Conservation (phyloP, 2,888 invertebrate species). For the Deroplatys truncata region DNA sequence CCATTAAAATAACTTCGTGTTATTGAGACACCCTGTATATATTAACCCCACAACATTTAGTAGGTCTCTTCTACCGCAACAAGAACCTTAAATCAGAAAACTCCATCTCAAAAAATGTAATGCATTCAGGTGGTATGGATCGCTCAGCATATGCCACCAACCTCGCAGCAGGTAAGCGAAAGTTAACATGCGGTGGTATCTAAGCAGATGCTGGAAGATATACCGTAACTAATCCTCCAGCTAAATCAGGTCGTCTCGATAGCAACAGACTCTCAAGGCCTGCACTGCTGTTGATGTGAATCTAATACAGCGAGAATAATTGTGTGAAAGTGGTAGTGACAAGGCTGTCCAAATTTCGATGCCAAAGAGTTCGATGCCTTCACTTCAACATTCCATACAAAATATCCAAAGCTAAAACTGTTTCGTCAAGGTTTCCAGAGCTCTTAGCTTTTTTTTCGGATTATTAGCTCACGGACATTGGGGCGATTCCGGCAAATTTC, state of each 20-base stretch:
- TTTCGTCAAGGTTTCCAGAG: not conserved
- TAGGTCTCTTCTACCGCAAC: too few relatives aligned
- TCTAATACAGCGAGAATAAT: not conserved
- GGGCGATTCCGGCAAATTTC: not conserved
- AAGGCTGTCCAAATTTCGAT: not conserved
- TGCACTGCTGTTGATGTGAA: not conserved
- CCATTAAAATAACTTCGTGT: too few relatives aligned
- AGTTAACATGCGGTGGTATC: too few relatives aligned
- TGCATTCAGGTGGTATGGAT: too few relatives aligned
- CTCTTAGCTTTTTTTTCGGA: not conserved
- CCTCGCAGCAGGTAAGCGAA: too few relatives aligned
- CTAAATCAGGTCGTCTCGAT: not conserved
- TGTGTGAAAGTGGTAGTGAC: not conserved
- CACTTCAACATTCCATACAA: not conserved
- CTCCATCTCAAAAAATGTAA: too few relatives aligned
- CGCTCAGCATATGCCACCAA: too few relatives aligned
- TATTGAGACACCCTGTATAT: too few relatives aligned
- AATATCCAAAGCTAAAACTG: too few relatives aligned
- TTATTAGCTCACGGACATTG: not conserved
- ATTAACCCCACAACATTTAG: too few relatives aligned
- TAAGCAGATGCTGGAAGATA: not conserved
- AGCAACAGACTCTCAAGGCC: not conserved
- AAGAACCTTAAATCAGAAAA: too few relatives aligned
- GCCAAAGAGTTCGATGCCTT: not conserved
- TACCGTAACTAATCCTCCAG: not conserved